phyloP scores from a whole-genome alignment of 2,113 vertebrate species.

The Heterotis niloticus region DNA sequence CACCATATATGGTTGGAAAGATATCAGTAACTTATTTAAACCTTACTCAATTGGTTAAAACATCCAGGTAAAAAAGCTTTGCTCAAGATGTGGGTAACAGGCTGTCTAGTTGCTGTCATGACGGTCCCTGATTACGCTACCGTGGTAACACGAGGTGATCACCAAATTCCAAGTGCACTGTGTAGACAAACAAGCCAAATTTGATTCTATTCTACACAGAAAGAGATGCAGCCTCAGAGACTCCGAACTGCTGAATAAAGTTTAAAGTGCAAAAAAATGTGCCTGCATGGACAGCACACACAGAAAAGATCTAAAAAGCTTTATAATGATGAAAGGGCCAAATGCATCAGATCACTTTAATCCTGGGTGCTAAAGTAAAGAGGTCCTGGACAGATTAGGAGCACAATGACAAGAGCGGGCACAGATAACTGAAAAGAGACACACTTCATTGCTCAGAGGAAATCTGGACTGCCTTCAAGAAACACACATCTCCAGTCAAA shows the following conservation, averaged over 20 bases:
- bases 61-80: too few species aligned
- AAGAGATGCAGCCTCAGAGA: background rate
- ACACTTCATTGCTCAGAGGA: conserved; percentile 44
- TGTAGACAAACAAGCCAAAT: background rate
- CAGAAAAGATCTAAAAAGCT: conserved; percentile 26
- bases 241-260: background rate
- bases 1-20: too few species aligned
- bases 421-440: conserved; percentile 49
- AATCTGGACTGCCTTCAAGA: conserved; percentile 40
- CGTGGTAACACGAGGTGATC: too few species aligned
- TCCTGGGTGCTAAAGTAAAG: conserved; percentile 24
- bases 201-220: too few species aligned
- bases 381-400: conserved; percentile 39
- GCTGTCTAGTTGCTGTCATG: too few species aligned
- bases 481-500: background rate
- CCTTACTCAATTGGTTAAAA: too few species aligned
- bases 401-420: conserved; percentile 51
- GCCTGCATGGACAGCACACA: conserved; percentile 18
- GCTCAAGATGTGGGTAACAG: too few species aligned
- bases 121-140: too few species aligned
- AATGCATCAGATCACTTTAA: conserved; percentile 44
- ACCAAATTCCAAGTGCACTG: too few species aligned
- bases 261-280: background rate
- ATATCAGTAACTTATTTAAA: too few species aligned
- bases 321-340: conserved; percentile 37